phyloP scores from a whole-genome alignment of 2,113 vertebrate genomes.

The Microcebus griseorufus region DNA sequence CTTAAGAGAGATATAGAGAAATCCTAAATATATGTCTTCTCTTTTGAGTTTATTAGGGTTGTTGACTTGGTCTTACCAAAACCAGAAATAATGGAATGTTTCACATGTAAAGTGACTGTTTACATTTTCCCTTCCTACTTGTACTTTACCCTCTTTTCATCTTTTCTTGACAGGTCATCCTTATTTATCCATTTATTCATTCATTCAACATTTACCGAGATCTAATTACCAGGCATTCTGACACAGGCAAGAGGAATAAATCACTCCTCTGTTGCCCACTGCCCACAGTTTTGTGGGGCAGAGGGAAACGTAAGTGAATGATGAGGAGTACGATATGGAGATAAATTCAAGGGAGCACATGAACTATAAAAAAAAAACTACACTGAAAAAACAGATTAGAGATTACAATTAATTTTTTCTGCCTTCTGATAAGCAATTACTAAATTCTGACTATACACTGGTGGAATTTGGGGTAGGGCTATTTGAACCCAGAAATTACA shows the following conservation, averaged over 20 bases:
- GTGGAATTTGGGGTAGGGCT: not conserved
- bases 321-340: not conserved
- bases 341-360: not conserved
- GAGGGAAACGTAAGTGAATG: not conserved
- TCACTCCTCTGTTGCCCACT: not conserved
- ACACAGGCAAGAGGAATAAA: not conserved
- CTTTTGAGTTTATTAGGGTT: not conserved
- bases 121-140: not conserved
- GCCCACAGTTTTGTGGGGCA: not conserved
- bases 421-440: not conserved
- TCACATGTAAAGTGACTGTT: not conserved
- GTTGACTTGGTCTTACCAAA: not conserved
- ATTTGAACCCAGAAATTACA: not conserved
- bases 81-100: not conserved
- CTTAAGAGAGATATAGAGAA: not conserved
- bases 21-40: not conserved
- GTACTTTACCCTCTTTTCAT: not conserved
- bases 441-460: not conserved
- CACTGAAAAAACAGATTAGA: not conserved
- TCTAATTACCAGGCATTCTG: not conserved
- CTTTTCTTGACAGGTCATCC: conserved; percentile 1
- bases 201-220: not conserved
- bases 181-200: not conserved
- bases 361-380: not conserved
- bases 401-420: not conserved